Evolutionary conservation across 2,797 vertebrate species (phyloP), one percentile per base, ranked within the genome.

Genomic region (Sebastes iracundus): DNA sequence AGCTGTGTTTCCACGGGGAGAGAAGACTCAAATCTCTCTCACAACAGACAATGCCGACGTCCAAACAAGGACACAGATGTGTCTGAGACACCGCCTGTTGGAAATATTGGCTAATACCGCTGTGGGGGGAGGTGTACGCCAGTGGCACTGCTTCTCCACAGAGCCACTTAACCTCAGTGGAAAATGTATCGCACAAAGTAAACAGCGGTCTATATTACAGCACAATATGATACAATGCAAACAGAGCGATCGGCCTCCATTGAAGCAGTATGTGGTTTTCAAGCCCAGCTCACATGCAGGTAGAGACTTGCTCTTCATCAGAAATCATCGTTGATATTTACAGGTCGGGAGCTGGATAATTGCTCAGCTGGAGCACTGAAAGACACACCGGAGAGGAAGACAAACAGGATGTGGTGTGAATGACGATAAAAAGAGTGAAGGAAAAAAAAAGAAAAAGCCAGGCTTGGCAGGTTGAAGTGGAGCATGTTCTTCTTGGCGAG

Each of bases 391-490:
- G 85, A 83, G 82, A 83, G 75, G 79, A 79, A 88, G 84, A 84
- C 88, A 92, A 92, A 94, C 93, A 93, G 90, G 92, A 93, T 93
- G 91, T 91, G 87, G 87, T 82, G 65, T 87, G 75, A 82, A 77
- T 83, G 77, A 86, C 2, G 78, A 74, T 32, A 63, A 64, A 68
- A 67, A 59, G 8, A 71, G 42, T 2, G 58, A 16, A 38, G 49
- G 35, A 38, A 14, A 38, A 28, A 28, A 28, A 22, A 32, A 56
- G 33, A 75, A 80, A 49, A 49, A 71, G 23, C 63, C 23, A 5
- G 60, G 63, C 74, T 28, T 67, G 87, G 87, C 90, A 81, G 71
- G 72, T 80, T 80, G 80, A 76, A 85, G 87, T 83, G 88, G 77
- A 80, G 68, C 77, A 16, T 63, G 81, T 46, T 72, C 53, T 59